Evolutionary conservation across 1,140 invertebrate species (phyloP).

Genomic region (Venturia canescens): DNA sequence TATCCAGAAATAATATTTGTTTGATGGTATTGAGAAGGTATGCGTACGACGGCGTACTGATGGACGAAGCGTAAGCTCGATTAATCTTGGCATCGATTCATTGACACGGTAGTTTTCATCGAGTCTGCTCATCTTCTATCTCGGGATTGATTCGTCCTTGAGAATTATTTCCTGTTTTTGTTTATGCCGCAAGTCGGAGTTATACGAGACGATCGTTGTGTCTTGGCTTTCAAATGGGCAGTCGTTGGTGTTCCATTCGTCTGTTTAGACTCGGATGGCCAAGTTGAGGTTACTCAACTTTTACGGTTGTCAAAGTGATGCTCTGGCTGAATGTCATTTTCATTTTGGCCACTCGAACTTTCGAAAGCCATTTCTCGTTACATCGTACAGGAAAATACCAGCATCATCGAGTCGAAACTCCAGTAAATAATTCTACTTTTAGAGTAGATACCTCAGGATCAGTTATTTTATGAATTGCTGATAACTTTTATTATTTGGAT

Average conservation of each 20-base stretch:
- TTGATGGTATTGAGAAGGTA: conserved; percentile 4
- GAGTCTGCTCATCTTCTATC: background rate
- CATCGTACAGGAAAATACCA: too few relatives aligned
- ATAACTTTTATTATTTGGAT: too few relatives aligned
- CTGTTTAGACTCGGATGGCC: background rate
- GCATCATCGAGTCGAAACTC: too few relatives aligned
- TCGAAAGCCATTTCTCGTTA: too few relatives aligned
- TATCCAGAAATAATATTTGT: conserved; percentile 10
- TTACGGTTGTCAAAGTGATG: too few relatives aligned
- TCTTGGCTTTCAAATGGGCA: background rate
- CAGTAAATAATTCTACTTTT: too few relatives aligned
- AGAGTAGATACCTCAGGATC: too few relatives aligned
- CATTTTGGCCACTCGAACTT: too few relatives aligned
- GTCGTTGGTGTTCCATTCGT: background rate
- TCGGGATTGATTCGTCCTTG: conserved; percentile 7
- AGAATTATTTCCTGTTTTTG: conserved; percentile 16
- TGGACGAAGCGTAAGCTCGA: conserved; percentile 25
- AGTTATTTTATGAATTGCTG: too few relatives aligned
- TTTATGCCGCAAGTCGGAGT: background rate
- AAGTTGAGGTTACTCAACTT: background rate
- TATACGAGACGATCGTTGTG: background rate
- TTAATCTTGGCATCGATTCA: conserved; percentile 41
- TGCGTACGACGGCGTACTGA: conserved; percentile 29
- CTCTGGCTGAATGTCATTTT: too few relatives aligned
- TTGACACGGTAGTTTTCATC: background rate